Conservation (phyloP, 2,888 invertebrate genomes). For the Copidosoma aretas region DNA sequence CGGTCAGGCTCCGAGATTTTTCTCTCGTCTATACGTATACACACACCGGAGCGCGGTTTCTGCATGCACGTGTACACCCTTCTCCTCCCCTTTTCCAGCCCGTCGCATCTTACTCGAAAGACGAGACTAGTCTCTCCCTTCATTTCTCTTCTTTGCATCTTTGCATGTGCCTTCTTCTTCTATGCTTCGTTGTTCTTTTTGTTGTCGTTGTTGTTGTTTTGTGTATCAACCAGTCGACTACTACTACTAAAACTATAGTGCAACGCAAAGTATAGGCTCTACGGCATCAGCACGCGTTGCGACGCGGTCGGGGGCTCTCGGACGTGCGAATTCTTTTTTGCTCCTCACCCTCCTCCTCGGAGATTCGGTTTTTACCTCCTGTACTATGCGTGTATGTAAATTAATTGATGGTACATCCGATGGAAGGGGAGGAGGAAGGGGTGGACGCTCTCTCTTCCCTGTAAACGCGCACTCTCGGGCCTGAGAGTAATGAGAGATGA, state of each 20-base stretch:
- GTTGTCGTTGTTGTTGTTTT: constrained; percentile 4
- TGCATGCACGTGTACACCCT: not conserved
- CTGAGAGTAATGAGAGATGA: too few species aligned
- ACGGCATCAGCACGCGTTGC: not conserved
- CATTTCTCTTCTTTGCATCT: not conserved
- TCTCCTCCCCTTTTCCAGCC: not conserved
- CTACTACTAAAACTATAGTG: not conserved
- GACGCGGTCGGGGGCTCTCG: not conserved
- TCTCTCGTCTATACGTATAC: not conserved
- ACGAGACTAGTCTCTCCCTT: constrained; percentile 18
- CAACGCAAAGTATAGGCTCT: not conserved
- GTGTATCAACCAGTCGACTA: not conserved
- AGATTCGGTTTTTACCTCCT: too few species aligned
- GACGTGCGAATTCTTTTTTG: not conserved
- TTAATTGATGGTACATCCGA: too few species aligned
- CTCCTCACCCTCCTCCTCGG: not conserved
- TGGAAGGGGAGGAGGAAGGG: too few species aligned
- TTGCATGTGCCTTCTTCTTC: constrained; percentile 21
- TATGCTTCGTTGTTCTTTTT: not conserved
- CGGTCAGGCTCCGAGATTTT: constrained; percentile 4
- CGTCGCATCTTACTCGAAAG: constrained; percentile 17
- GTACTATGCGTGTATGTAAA: too few species aligned
- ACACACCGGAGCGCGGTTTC: not conserved
- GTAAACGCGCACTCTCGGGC: too few species aligned
- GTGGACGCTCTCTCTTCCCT: too few species aligned